Evolutionary conservation across 2,797 vertebrate species (phyloP), one percentile per base, ranked within the genome.

Genomic region (Borostomias antarcticus): DNA sequence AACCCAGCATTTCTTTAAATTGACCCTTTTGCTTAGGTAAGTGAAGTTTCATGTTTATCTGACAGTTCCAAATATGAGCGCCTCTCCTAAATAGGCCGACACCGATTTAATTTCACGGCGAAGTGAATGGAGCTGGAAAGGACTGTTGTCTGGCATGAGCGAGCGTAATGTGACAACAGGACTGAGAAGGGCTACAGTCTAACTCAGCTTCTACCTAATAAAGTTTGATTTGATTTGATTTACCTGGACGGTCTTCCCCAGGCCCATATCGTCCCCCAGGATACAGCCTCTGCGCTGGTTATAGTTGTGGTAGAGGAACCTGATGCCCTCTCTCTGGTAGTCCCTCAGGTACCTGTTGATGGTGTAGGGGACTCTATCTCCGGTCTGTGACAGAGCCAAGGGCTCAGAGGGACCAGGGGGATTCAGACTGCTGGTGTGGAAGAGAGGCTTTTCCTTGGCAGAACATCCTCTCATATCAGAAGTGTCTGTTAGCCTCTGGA

Each of bases 191-290:
- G n/a, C n/a, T n/a, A n/a, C n/a, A n/a, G n/a, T n/a, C n/a, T n/a
- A n/a, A n/a, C n/a, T n/a, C n/a, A n/a, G n/a, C n/a, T n/a, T n/a
- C n/a, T n/a, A n/a, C n/a, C n/a, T n/a, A n/a, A n/a, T n/a, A n/a
- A n/a, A n/a, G n/a, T n/a, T n/a, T n/a, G n/a, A n/a, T n/a, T n/a
- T n/a, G n/a, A 5, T 5, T 25, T 19, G 15, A 64, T 35, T 59
- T 93, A 98, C 97, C 95, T 99, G 97, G 69, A 99, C 84, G 51
- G 97, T 99, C 89, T 99, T 99, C 71, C 97, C 97, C 66, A 99
- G 94, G 40, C 97, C 97, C 97, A 99, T 99, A 78, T 98, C 97
- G 72, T 99, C 97, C 52, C 97, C 97, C 72, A 99, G 93, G 82
- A 99, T 93, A 82, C 96, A 99, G 0, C 97, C 97, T 73, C 81